Percentiles rank a stretch among this genome's conserved stretches.
These are phyloP conservation scores for Artibeus jamaicensis DNA, from an alignment of 2,797 vertebrate species.

Conservation along the genomic window DNA sequence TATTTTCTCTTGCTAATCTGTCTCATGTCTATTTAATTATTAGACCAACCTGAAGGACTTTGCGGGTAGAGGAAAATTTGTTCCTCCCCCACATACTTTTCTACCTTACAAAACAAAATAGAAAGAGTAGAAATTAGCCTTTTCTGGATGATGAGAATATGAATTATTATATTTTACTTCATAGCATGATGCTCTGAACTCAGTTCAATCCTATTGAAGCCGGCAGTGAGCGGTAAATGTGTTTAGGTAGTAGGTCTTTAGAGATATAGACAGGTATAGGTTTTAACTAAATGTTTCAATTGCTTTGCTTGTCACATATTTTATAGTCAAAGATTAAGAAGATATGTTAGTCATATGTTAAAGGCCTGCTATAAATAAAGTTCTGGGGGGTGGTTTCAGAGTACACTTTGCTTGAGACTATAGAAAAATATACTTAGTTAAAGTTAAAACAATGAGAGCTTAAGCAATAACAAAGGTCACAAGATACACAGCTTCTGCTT, in stretches of 20 bases:
- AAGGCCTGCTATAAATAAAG: background rate
- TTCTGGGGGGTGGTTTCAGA: background rate
- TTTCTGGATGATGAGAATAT: constrained; percentile 26
- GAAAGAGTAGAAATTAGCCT: constrained; percentile 12
- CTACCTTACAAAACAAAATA: constrained; percentile 16
- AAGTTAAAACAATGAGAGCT: background rate
- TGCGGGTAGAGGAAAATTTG: background rate
- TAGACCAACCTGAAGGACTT: background rate
- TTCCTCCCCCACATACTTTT: background rate
- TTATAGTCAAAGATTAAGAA: background rate
- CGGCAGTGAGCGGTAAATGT: background rate
- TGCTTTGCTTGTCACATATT: background rate
- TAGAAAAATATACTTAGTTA: background rate
- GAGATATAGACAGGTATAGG: background rate
- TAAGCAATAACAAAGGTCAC: background rate
- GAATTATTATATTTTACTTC: constrained; percentile 12
- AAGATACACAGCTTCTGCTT: background rate
- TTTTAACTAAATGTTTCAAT: background rate
- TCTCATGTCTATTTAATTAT: background rate
- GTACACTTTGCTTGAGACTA: background rate
- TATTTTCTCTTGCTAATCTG: background rate
- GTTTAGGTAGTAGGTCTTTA: background rate
- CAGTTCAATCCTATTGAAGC: constrained; percentile 9
- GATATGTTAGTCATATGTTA: background rate
- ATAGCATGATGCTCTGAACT: constrained; percentile 29